Percentiles rank a stretch among this genome's conserved stretches.
phyloP scores from a whole-genome alignment of 2,797 vertebrate genomes.

The Pyrocephalus nanus region DNA sequence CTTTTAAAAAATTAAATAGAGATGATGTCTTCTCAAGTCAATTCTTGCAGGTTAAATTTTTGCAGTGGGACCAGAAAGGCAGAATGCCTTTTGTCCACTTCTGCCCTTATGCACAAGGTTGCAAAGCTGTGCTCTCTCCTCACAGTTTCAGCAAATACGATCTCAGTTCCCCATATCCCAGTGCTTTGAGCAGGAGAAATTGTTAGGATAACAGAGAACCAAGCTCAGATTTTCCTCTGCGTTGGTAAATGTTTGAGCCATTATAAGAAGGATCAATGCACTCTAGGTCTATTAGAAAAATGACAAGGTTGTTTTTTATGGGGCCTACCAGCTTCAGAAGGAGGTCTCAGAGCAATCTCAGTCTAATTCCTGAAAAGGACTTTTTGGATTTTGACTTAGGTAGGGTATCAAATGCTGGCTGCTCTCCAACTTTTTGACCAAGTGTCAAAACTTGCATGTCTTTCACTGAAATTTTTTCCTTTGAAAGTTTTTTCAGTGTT shows the following conservation, averaged over 20 bases:
- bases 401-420: not conserved
- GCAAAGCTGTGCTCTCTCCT: not conserved
- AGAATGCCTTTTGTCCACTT: not conserved
- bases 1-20: not conserved
- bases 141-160: not conserved
- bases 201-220: not conserved
- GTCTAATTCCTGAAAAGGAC: not conserved
- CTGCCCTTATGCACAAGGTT: not conserved
- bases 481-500: not conserved
- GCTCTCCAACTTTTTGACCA: not conserved
- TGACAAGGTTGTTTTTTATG: not conserved
- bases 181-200: not conserved
- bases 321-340: not conserved
- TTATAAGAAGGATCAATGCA: not conserved
- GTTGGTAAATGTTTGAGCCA: not conserved
- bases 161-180: not conserved
- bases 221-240: not conserved
- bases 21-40: not conserved
- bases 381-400: not conserved
- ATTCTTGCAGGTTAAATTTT: not conserved
- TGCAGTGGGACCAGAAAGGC: not conserved
- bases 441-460: not conserved
- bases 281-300: not conserved
- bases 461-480: not conserved
- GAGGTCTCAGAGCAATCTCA: not conserved